phyloP scores from a whole-genome alignment of 1,140 invertebrate genomes.

The Calliphora vicina region DNA sequence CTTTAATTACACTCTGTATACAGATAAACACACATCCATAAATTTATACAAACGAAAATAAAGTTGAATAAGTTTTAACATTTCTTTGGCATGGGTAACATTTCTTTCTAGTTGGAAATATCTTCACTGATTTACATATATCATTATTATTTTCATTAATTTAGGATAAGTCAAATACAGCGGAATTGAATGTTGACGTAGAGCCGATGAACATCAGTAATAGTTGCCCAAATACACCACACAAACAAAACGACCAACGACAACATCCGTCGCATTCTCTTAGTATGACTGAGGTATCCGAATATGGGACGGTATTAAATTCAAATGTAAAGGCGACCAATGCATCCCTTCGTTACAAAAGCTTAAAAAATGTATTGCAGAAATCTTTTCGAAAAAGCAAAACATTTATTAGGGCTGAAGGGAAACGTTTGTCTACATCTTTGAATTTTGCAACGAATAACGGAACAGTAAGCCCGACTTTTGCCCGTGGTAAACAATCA shows the following conservation, averaged over 20 bases:
- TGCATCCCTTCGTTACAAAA: background rate
- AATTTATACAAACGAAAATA: background rate
- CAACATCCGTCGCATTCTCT: background rate
- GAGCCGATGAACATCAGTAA: background rate
- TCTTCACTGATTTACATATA: too few species aligned
- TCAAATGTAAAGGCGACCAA: background rate
- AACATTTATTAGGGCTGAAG: slow-evolving; percentile 48
- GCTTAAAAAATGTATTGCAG: slow-evolving; percentile 52
- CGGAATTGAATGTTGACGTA: background rate
- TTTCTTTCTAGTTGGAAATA: slow-evolving; percentile 22
- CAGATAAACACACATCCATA: background rate
- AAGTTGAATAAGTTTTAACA: background rate
- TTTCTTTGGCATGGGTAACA: background rate
- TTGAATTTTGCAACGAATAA: slow-evolving; percentile 30
- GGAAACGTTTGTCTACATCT: slow-evolving; percentile 27
- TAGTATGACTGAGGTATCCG: slow-evolving; percentile 18
- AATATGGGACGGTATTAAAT: background rate
- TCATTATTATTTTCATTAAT: background rate
- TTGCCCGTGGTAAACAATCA: slow-evolving; percentile 29
- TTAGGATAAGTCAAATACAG: background rate
- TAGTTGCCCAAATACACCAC: slow-evolving; percentile 55
- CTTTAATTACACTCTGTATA: slow-evolving; percentile 13
- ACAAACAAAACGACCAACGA: slow-evolving; percentile 2
- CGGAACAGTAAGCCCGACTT: slow-evolving; percentile 24
- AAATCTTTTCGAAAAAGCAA: slow-evolving; percentile 58